Percentiles rank a stretch among this genome's conserved stretches.
phyloP scores from a whole-genome alignment of 1,140 invertebrate genomes.

The Meloidogyne hapla region DNA sequence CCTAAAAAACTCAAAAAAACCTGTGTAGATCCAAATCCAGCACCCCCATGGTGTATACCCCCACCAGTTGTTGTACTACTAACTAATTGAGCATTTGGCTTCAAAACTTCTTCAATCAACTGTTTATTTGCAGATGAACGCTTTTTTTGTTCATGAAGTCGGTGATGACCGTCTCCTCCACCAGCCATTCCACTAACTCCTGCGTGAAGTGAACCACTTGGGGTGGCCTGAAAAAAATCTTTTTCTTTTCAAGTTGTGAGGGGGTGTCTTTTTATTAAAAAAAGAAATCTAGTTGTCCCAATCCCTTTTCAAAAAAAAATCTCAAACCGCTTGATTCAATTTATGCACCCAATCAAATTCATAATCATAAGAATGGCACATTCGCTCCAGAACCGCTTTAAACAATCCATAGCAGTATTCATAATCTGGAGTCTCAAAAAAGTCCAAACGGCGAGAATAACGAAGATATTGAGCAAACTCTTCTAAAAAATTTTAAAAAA shows the following conservation, averaged over 20 bases:
- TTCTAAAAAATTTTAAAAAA: slow-evolving; percentile 58
- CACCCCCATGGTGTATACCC: slow-evolving; percentile 34
- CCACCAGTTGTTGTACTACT: slow-evolving; percentile 32
- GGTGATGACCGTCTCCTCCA: slow-evolving; percentile 28
- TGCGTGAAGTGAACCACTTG: slow-evolving; percentile 61
- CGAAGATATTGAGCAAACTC: slow-evolving; percentile 90
- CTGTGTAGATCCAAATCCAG: slow-evolving; percentile 57
- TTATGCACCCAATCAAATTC: slow-evolving; percentile 64
- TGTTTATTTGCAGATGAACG: slow-evolving; percentile 43
- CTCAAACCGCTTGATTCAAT: slow-evolving; percentile 57
- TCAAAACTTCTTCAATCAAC: slow-evolving; percentile 44
- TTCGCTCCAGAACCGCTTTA: slow-evolving; percentile 59
- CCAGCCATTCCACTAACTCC: slow-evolving; percentile 15
- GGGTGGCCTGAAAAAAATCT: slow-evolving; percentile 58
- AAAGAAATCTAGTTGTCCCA: too few species aligned
- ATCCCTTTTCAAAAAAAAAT: not conserved
- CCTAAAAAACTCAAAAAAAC: slow-evolving; percentile 17
- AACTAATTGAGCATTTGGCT: slow-evolving; percentile 27
- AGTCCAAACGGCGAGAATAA: slow-evolving; percentile 93
- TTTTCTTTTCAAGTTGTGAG: too few species aligned
- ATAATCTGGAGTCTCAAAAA: slow-evolving; percentile 99
- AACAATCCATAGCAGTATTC: slow-evolving; percentile 74
- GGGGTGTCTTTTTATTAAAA: too few species aligned
- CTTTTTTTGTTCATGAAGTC: slow-evolving; percentile 29
- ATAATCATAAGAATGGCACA: slow-evolving; percentile 59